Evolutionary conservation across 30 jellyfish, hydroid and myxozoan genomes (phyloP).

Genomic region (Sanderia malayensis): DNA sequence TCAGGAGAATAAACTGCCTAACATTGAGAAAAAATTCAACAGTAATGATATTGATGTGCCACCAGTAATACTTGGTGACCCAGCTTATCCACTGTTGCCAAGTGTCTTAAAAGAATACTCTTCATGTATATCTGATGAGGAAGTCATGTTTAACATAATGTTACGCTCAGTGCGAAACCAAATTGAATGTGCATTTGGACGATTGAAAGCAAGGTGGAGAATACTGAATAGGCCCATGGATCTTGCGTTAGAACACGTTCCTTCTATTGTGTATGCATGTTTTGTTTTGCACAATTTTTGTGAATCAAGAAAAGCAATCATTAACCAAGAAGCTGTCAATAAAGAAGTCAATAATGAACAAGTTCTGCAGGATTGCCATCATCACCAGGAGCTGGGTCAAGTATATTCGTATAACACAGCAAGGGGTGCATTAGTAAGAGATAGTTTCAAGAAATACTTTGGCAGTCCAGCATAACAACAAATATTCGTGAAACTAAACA

Average conservation of each 20-base stretch:
- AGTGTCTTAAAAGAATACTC: conserved; percentile 35
- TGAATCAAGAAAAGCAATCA: neutral
- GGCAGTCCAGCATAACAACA: neutral
- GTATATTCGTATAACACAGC: too few species aligned
- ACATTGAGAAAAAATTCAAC: conserved; percentile 20
- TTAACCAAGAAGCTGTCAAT: neutral
- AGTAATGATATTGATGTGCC: conserved; percentile 59
- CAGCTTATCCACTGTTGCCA: conserved; percentile 80
- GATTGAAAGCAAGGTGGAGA: too few species aligned
- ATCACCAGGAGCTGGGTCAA: too few species aligned
- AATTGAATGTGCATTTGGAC: conserved; percentile 45
- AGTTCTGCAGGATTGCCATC: too few species aligned
- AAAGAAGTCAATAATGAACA: neutral
- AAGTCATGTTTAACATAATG: conserved; percentile 24
- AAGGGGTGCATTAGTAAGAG: neutral
- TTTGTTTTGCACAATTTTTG: neutral
- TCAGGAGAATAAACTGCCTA: conserved; percentile 35
- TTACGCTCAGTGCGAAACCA: conserved; percentile 26
- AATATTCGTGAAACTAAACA: neutral
- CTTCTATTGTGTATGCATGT: too few species aligned
- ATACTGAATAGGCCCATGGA: neutral
- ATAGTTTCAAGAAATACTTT: too few species aligned
- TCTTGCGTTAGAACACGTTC: conserved; percentile 18
- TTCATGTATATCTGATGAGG: conserved; percentile 3
- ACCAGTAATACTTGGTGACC: conserved; percentile 67